Base-by-base conservation (phyloP, 2,797 vertebrate species). In the Xenopus petersii region DNA sequence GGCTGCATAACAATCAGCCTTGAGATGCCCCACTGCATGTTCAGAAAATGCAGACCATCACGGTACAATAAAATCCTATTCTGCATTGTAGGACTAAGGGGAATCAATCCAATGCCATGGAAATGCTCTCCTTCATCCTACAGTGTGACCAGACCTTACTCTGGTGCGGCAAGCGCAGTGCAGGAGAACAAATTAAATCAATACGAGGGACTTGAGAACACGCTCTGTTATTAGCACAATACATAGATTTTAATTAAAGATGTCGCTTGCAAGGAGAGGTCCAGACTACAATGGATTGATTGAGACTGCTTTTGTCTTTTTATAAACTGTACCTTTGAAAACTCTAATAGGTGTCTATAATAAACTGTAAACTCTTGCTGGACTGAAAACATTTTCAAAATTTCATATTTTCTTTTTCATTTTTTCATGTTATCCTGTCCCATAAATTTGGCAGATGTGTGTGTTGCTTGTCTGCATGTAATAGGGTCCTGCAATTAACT, bases 241-340 rank as follows among this genome's bases (percentile, higher is more conserved):
- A 88, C 84, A 85, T 80, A 82, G 71, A 70, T 84, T 88, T 90
- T 90, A 91, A 91, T 92, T 88, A 90, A 87, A 87, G 77, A 81
- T 74, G 80, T 67, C 82, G 74, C 82, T 85, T 80, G 81, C 77
- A 79, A 82, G 82, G 86, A 84, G 82, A 83, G 66, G 10, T 59
- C 4, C 60, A 1, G 75, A 74, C 71, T 75, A 81, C 54, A 70
- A 49, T 55, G 81, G 81, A 88, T 60, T 84, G 86, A 91, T 86
- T 33, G 36, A 48, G 58, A 67, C 60, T 86, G 84, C 87, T 87
- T 51, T 51, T 51, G 3, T 51, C 15, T 51, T 51, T 51, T 51
- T 51, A 51, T 12, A 51, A 42, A 42, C 36, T 42, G 8, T 42
- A 6, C 5, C 36, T 42, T 42, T 42, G 36, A 42, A 42, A 42